Evolutionary conservation across 2,113 vertebrate genomes (phyloP).

Genomic region (Gobius niger): DNA sequence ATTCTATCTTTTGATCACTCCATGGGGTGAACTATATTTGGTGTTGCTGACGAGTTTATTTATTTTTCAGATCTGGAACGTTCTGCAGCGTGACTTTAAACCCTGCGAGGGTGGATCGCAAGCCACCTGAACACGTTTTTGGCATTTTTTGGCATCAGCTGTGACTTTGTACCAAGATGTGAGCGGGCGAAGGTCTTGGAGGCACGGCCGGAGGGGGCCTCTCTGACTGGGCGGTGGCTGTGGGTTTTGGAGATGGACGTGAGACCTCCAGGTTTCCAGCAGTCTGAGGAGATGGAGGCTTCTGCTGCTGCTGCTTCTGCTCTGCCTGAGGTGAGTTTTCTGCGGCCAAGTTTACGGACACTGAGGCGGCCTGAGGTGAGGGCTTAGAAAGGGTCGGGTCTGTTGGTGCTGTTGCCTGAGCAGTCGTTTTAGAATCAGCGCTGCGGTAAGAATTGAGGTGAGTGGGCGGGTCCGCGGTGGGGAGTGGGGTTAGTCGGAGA

Average conservation of each 20-base stretch:
- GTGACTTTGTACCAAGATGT: conserved; percentile 71
- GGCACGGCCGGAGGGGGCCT: conserved; percentile 56
- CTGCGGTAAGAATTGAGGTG: conserved; percentile 59
- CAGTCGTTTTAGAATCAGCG: conserved; percentile 51
- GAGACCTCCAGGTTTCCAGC: conserved; percentile 66
- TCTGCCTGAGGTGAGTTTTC: conserved; percentile 65
- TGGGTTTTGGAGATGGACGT: conserved; percentile 18
- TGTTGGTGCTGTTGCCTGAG: conserved; percentile 36
- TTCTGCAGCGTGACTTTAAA: not conserved
- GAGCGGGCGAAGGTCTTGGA: conserved; percentile 68
- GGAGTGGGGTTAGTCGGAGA: conserved; percentile 82
- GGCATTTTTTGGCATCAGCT: not conserved
- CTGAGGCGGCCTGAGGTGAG: conserved; percentile 79
- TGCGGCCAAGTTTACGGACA: conserved; percentile 82
- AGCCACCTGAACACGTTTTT: not conserved
- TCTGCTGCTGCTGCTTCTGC: too few relatives aligned
- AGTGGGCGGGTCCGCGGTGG: conserved; percentile 74
- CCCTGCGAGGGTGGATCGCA: too few relatives aligned
- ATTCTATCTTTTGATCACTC: too few relatives aligned
- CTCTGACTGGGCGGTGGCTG: conserved; percentile 35
- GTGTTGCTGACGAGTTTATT: too few relatives aligned
- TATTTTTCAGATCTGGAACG: not conserved
- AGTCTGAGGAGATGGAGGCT: conserved; percentile 71
- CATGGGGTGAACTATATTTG: too few relatives aligned
- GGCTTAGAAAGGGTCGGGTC: conserved; percentile 32